Conservation (phyloP, 2,113 vertebrate genomes). For the Phocoena sinus region DNA sequence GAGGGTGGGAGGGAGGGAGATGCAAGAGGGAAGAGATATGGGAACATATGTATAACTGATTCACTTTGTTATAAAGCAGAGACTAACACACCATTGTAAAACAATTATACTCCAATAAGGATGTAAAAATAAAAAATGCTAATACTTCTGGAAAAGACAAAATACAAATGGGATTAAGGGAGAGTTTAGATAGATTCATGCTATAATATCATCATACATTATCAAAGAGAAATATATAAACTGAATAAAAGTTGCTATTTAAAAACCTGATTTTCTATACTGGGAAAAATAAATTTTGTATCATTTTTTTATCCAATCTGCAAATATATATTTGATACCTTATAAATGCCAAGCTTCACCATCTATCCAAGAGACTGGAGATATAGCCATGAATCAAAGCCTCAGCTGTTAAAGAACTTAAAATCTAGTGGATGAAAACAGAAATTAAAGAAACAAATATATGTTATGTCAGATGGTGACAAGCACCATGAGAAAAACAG, state of each 20-base stretch:
- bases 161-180: background rate
- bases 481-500: background rate
- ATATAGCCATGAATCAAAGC: background rate
- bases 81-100: too few relatives aligned
- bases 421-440: background rate
- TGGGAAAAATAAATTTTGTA: background rate
- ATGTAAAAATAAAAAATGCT: background rate
- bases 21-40: too few relatives aligned
- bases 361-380: background rate
- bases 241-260: background rate
- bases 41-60: too few relatives aligned
- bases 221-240: background rate
- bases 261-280: background rate
- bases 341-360: background rate
- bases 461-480: background rate
- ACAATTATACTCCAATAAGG: too few relatives aligned
- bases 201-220: background rate
- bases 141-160: background rate
- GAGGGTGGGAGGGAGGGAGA: too few relatives aligned
- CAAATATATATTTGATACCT: background rate
- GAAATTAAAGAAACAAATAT: background rate
- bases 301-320: background rate
- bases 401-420: background rate
- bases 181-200: background rate
- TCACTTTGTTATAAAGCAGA: too few relatives aligned